Evolutionary conservation across 1,140 invertebrate genomes (phyloP).

Genomic region (Hydropsyche tenuis): DNA sequence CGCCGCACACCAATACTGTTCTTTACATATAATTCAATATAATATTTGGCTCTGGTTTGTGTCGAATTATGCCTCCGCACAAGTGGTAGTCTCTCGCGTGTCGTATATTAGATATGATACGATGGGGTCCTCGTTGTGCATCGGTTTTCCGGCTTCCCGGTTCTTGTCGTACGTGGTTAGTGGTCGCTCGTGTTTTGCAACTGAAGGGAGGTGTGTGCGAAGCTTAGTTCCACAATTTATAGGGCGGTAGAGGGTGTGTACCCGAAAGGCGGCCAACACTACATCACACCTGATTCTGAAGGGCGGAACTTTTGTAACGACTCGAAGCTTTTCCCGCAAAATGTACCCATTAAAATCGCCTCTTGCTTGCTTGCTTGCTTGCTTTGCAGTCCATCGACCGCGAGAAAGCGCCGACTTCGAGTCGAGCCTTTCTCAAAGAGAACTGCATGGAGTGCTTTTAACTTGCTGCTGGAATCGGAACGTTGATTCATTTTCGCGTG

Average conservation of each 20-base stretch:
- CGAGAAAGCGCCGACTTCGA: no score
- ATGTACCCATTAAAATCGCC: neutral
- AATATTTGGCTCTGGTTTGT: no score
- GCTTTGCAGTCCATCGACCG: no score
- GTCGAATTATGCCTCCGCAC: no score
- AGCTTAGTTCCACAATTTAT: constrained; percentile 28
- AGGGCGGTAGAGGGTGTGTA: constrained; percentile 30
- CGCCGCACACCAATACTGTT: no score
- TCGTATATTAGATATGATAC: neutral
- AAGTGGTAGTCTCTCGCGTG: neutral
- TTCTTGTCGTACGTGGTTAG: neutral
- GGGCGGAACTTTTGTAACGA: constrained; percentile 35
- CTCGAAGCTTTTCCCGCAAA: constrained; percentile 18
- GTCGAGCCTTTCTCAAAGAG: no score
- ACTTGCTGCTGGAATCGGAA: no score
- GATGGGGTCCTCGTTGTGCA: neutral
- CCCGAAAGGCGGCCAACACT: constrained; percentile 7
- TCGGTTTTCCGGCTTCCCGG: neutral
- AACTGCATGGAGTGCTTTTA: no score
- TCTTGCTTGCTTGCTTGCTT: no score
- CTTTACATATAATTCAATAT: no score
- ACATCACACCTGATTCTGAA: constrained; percentile 37
- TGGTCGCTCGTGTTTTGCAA: neutral
- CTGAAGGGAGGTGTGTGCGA: constrained; percentile 25
- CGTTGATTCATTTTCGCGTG: no score